Base-by-base conservation (phyloP, 2,113 vertebrate genomes). In the Nymphicus hollandicus region DNA sequence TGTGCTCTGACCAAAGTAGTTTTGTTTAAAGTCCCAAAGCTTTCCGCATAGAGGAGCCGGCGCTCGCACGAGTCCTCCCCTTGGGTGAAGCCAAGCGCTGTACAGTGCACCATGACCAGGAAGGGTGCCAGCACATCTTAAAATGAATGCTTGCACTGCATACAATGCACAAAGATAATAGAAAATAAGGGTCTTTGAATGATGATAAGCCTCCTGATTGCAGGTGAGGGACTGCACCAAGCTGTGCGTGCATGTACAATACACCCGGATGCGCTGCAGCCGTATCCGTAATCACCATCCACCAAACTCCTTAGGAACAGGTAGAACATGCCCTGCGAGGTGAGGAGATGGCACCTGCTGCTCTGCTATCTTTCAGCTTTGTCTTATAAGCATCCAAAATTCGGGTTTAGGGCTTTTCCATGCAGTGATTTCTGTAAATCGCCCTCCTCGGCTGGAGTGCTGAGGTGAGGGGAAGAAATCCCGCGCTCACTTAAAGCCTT, bases 371-470 rank as follows among this genome's bases (percentile, higher is more conserved):
- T 80, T 49, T 70, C 69, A 78, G 61, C 70, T 94, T 96, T 94
- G 93, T 93, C 81, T 96, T 91, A 80, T 29, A 96, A 96, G 93
- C 72, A 83, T 83, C 94, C 92, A 69, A 91, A 96, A 95, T 94
- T 88, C 85, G 37, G 63, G 55, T 96, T 91, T 84, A 95, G 92
- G 83, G 86, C 84, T 93, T 93, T 93, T 60, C 90, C 69, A 50
- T 13, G 61, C 1, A 19, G 73, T 1, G 14, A 71, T 96, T 96
- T 76, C 94, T 94, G 74, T 90, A 97, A 96, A 93, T 93, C 87
- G 6, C 70, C 81, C 81, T 90, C 81, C 95, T 83, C 9, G 1
- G 37, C 63, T 85, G 73, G 80, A 93, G 86, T 61, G 93, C 84
- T 74, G 93, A 95, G 90, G 94, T 95, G 94, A 94, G 77, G 83